A percentile compares a stretch with the other conserved stretches of the same genome.
phyloP scores from a whole-genome alignment of 2,888 invertebrate species.

The Thereva unica region DNA sequence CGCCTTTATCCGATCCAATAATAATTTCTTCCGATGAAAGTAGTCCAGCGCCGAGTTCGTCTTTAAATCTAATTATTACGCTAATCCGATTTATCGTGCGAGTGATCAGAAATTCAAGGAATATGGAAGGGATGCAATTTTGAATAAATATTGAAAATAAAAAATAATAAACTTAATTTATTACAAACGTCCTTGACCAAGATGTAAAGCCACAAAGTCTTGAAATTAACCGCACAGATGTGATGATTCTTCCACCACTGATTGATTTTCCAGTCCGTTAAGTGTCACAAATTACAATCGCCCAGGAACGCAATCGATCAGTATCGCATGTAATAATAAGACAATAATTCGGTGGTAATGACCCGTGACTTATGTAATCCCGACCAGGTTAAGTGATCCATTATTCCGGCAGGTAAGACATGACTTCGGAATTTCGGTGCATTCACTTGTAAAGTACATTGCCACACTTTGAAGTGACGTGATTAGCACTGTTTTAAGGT shows the following conservation, averaged over 20 bases:
- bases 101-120: no score
- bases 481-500: not conserved
- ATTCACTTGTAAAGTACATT: not conserved
- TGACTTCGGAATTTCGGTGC: slow-evolving; percentile 5
- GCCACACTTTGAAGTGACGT: slow-evolving; percentile 5
- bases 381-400: slow-evolving; percentile 10
- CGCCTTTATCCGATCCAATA: no score
- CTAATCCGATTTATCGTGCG: no score
- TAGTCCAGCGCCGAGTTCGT: no score
- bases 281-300: not conserved
- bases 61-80: no score
- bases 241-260: not conserved
- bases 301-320: not conserved
- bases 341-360: slow-evolving; percentile 1
- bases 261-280: not conserved
- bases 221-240: not conserved
- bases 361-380: slow-evolving; percentile 4
- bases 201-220: not conserved
- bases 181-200: no score
- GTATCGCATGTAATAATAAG: no score
- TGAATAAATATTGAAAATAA: no score
- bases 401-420: not conserved
- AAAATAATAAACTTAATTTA: no score
- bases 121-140: no score
- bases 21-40: no score